phyloP scores from a whole-genome alignment of 2,888 invertebrate genomes.

The Gasteruption jaculator region DNA sequence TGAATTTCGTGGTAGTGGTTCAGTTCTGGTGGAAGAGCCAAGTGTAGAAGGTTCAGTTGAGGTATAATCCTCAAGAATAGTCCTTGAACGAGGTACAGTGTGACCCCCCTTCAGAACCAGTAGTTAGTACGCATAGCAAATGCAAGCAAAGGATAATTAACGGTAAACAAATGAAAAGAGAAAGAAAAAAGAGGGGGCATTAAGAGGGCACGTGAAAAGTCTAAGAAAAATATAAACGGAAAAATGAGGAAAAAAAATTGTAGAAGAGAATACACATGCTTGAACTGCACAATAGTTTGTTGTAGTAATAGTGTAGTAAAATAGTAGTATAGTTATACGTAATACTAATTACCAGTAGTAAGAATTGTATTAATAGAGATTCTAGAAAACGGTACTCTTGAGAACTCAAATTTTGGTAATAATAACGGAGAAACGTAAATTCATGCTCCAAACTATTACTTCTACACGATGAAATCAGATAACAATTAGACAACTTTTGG shows the following conservation, averaged over 20 bases:
- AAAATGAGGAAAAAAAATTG: background rate
- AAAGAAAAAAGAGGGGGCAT: conserved; percentile 22
- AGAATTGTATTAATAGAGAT: too few relatives aligned
- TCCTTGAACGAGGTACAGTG: conserved; percentile 48
- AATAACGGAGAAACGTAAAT: too few relatives aligned
- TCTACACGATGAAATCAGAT: too few relatives aligned
- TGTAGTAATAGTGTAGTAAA: too few relatives aligned
- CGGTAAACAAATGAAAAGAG: conserved; percentile 36
- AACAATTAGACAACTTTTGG: too few relatives aligned
- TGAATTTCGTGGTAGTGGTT: conserved; percentile 45
- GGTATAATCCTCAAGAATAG: conserved; percentile 49
- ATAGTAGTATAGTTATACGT: too few relatives aligned
- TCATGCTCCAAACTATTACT: too few relatives aligned
- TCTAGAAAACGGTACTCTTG: too few relatives aligned
- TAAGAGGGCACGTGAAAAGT: background rate
- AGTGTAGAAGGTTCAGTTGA: conserved; percentile 45
- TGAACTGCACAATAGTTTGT: too few relatives aligned
- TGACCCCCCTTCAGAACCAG: conserved; percentile 51
- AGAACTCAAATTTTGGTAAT: too few relatives aligned
- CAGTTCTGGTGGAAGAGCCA: conserved; percentile 45
- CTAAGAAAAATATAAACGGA: background rate
- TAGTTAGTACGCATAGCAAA: conserved; percentile 50
- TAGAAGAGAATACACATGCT: too few relatives aligned
- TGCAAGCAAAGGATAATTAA: conserved; percentile 46
- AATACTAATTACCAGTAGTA: too few relatives aligned